A percentile compares a stretch with the other conserved stretches of the same genome.
Evolutionary conservation across 2,113 vertebrate genomes (phyloP).

Genomic region (Burhinus oedicnemus): DNA sequence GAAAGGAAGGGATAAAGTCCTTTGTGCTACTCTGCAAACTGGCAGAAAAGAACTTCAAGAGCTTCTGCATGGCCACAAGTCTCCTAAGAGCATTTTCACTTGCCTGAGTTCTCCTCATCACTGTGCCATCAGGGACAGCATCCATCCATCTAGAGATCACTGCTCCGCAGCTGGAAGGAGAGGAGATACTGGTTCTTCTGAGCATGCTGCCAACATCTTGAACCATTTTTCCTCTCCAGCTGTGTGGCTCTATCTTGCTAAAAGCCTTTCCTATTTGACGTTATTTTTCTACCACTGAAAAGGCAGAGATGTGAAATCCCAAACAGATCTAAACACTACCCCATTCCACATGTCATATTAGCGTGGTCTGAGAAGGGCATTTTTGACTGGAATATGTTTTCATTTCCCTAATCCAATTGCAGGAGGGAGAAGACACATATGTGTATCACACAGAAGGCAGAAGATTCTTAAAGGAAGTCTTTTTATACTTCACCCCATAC

Average conservation of each 20-base stretch:
- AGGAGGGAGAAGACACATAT: background rate
- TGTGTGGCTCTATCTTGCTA: background rate
- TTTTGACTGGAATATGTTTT: background rate
- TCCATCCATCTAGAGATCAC: background rate
- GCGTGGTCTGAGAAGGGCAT: background rate
- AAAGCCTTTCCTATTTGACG: background rate
- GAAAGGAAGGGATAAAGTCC: background rate
- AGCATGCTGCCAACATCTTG: background rate
- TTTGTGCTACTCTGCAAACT: background rate
- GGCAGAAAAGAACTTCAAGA: background rate
- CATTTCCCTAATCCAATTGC: background rate
- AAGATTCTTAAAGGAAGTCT: background rate
- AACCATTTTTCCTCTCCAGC: background rate
- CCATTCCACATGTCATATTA: background rate
- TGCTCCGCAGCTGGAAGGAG: background rate
- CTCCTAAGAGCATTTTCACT: background rate
- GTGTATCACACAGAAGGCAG: background rate
- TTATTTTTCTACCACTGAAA: background rate
- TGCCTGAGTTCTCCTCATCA: background rate
- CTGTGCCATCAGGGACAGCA: background rate
- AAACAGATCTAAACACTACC: background rate
- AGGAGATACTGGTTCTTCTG: background rate
- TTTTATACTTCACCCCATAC: background rate
- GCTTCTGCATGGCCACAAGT: background rate
- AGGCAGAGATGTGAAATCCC: background rate